Percentiles rank a stretch among this genome's conserved stretches.
Conservation (phyloP, 2,888 invertebrate genomes). For the Leptinotarsa rubiginosa region DNA sequence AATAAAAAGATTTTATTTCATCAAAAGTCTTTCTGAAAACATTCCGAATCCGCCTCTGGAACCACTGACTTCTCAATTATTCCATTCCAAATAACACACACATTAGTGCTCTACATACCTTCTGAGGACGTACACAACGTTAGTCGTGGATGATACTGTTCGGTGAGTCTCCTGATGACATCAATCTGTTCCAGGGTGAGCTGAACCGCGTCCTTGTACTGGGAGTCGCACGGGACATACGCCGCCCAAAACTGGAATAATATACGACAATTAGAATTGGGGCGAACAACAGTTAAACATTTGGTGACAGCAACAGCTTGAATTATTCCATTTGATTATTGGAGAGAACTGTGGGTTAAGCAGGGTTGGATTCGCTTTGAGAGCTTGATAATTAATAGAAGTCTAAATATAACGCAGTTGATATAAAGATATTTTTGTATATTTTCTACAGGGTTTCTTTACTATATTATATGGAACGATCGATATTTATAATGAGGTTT, state of each 20-base stretch:
- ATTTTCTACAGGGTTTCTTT: neutral
- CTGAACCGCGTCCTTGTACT: slow-evolving; percentile 86
- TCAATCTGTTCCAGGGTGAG: slow-evolving; percentile 88
- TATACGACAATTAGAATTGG: slow-evolving; percentile 18
- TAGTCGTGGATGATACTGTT: slow-evolving; percentile 82
- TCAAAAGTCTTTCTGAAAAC: neutral
- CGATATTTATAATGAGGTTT: no score
- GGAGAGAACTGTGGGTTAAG: neutral
- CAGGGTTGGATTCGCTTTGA: neutral
- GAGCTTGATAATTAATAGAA: neutral
- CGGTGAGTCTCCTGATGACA: slow-evolving; percentile 83
- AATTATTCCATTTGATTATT: slow-evolving; percentile 6
- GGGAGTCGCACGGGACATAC: slow-evolving; percentile 85
- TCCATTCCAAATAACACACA: slow-evolving; percentile 1
- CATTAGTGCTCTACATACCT: slow-evolving; percentile 68
- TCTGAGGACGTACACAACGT: slow-evolving; percentile 82
- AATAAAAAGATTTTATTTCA: no score
- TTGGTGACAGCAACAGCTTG: slow-evolving; percentile 10
- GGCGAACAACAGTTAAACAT: slow-evolving; percentile 23
- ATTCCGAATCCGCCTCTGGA: neutral
- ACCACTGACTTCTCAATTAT: neutral
- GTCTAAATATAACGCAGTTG: neutral
- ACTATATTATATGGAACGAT: no score
- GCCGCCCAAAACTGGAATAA: slow-evolving; percentile 85
- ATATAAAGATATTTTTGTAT: neutral